A percentile compares a stretch with the other conserved stretches of the same genome.
phyloP scores from a whole-genome alignment of 2,888 invertebrate species.

The Zelleria hepariella region DNA sequence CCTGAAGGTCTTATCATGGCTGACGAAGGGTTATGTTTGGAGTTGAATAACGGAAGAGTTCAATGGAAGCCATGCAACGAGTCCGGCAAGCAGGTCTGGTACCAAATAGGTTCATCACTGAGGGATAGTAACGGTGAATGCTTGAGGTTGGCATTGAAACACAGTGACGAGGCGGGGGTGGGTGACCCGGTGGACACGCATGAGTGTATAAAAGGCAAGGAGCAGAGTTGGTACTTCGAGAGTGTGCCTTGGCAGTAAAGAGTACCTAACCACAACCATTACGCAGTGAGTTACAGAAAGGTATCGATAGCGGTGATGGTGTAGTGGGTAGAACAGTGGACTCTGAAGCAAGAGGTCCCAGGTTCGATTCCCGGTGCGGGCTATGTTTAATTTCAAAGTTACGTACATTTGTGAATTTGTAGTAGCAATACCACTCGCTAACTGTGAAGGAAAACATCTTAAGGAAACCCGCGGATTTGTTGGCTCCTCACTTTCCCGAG shows the following conservation, averaged over 20 bases:
- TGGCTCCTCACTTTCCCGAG: no score
- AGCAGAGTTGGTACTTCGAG: slow-evolving; percentile 80
- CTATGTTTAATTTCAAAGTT: no score
- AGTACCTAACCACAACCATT: no score
- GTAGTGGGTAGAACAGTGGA: no score
- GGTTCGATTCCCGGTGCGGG: no score
- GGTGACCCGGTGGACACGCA: slow-evolving; percentile 68
- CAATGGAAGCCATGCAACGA: slow-evolving; percentile 79
- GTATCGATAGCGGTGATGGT: no score
- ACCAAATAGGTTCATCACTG: slow-evolving; percentile 58
- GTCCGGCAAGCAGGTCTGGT: slow-evolving; percentile 78
- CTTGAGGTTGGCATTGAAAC: slow-evolving; percentile 36
- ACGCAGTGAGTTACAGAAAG: no score
- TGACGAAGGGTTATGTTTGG: slow-evolving; percentile 89
- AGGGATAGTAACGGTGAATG: slow-evolving; percentile 43
- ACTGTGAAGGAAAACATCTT: no score
- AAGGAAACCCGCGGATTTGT: no score
- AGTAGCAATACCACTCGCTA: no score
- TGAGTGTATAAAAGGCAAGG: slow-evolving; percentile 67
- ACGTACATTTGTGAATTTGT: no score
- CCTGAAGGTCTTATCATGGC: slow-evolving; percentile 83
- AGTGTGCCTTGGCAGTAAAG: slow-evolving; percentile 75
- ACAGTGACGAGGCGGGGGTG: slow-evolving; percentile 30
- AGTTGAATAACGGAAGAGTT: slow-evolving; percentile 75
- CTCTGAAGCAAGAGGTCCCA: no score